A percentile compares a stretch with the other conserved stretches of the same genome.
Evolutionary conservation across 1,140 invertebrate species (phyloP).

Genomic region (Propsilocerus akamusi): DNA sequence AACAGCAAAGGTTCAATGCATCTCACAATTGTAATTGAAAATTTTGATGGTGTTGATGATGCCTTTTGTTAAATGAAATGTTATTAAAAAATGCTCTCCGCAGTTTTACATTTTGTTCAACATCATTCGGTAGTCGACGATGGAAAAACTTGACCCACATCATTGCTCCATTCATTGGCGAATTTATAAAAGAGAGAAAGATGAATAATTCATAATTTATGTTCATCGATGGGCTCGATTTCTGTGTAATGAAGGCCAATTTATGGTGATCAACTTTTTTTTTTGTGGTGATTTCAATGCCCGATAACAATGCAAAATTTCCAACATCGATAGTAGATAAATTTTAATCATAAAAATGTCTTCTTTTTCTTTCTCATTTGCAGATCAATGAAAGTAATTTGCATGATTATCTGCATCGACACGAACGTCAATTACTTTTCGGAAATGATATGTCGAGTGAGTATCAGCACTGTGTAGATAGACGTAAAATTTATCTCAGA

Average conservation of each 20-base stretch:
- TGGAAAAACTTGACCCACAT: background rate
- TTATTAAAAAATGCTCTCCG: background rate
- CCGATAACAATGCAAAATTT: background rate
- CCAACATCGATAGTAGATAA: background rate
- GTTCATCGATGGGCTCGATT: background rate
- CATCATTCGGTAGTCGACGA: background rate
- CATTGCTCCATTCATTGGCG: conserved; percentile 1
- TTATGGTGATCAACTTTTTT: background rate
- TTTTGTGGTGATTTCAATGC: background rate
- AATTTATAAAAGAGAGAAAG: background rate
- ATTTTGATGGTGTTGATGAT: background rate
- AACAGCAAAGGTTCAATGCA: no score
- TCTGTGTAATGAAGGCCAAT: background rate
- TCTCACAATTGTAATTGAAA: no score
- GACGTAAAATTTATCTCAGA: no score
- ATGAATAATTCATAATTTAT: background rate
- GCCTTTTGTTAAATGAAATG: background rate
- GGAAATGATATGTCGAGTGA: conserved; percentile 14
- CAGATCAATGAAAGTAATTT: conserved; percentile 20
- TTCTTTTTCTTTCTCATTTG: conserved; percentile 7
- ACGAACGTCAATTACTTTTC: conserved; percentile 20
- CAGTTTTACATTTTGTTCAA: background rate
- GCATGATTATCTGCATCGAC: conserved; percentile 15
- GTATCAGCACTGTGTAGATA: no score
- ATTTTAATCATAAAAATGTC: conserved; percentile 8